Conservation (phyloP, 2,888 invertebrate genomes). For the Pristionchus fissidentatus region DNA sequence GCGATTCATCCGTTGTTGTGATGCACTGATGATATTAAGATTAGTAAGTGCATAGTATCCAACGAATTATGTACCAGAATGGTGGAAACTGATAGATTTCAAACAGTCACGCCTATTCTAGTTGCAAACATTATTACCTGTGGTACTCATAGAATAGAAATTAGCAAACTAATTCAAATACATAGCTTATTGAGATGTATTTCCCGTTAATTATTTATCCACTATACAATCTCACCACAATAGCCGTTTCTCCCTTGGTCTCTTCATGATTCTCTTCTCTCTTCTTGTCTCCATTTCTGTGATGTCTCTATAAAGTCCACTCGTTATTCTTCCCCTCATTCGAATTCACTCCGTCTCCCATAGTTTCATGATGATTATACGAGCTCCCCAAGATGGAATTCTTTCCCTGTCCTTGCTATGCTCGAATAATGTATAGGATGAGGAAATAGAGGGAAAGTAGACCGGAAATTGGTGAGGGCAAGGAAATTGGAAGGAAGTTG, state of each 20-base stretch:
- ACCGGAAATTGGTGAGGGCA: conserved; percentile 9
- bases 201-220: not conserved
- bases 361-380: conserved; percentile 24
- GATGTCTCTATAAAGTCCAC: conserved; percentile 42
- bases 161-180: too few relatives aligned
- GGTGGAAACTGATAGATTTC: too few relatives aligned
- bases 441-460: conserved; percentile 36
- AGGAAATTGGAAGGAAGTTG: not conserved
- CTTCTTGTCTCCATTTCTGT: conserved; percentile 18
- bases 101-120: too few relatives aligned
- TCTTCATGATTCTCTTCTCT: not conserved
- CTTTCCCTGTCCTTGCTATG: not conserved
- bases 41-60: too few relatives aligned
- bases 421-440: conserved; percentile 38
- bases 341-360: conserved; percentile 21
- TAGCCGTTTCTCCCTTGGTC: not conserved
- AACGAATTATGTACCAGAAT: too few relatives aligned
- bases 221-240: not conserved
- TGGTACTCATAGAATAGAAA: too few relatives aligned
- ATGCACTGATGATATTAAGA: too few relatives aligned
- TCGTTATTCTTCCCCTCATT: conserved; percentile 39
- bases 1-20: conserved; percentile 77
- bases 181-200: conserved; percentile 76
- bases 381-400: conserved; percentile 1
- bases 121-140: too few relatives aligned